Evolutionary conservation across 1,140 invertebrate species (phyloP), one percentile per base, ranked within the genome.

Genomic region (Galleria mellonella): DNA sequence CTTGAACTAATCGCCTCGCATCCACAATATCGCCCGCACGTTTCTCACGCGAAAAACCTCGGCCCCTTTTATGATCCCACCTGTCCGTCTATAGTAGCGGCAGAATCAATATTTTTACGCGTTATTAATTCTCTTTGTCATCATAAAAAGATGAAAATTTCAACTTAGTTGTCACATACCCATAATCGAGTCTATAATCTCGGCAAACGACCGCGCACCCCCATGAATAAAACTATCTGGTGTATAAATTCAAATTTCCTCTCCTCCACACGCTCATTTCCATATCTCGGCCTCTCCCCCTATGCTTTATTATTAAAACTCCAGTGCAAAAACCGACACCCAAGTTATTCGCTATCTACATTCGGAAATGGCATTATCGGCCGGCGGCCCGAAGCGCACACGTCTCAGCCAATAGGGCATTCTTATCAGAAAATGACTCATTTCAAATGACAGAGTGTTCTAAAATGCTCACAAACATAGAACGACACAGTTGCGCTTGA

Each of bases 161-260:
- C 6, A 13, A 9, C 32, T 17, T 43, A 43, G 11, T 35, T 23
- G 4, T 29, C 27, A 15, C 32, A 33, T 13, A 6, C 32, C 13
- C 32, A 13, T 33, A 41, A 46, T 38, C 43, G 13, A 36, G n/a
- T 35, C 28, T 55, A 47, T 62, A 75, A 78, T 78, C 74, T 72
- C 43, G 27, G 43, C 43, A 32, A 23, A 23, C 17, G 17, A 23
- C 17, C 17, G 31, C 61, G 54, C 58, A 63, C 73, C 73, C 35
- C 76, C 67, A 68, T 72, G 74, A 81, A 82, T 79, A 76, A 83
- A 82, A 83, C 76, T 83, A 82, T 73, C 75, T 72, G 69, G 63
- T 83, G 73, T 85, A 85, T 85, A 83, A 85, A 85, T 85, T 85
- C 82, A 85, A 85, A 85, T 85, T 85, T 85, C 82, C 82, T 83